These are phyloP conservation scores for Ahaetulla prasina DNA, from an alignment of 2,113 vertebrate species.

Conservation along the genomic window DNA sequence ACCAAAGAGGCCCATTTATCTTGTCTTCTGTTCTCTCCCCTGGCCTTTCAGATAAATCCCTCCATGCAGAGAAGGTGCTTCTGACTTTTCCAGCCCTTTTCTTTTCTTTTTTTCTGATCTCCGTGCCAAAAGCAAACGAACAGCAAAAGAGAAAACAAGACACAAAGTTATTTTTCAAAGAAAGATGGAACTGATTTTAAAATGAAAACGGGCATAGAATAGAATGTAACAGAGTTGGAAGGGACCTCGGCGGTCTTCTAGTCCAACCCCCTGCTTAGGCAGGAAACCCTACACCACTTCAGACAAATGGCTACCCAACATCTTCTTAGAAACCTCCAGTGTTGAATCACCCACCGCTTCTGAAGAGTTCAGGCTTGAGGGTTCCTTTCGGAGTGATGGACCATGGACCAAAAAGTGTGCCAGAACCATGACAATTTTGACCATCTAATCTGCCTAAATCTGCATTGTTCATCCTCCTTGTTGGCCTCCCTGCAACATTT, in stretches of 20 bases:
- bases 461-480: not conserved
- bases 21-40: not conserved
- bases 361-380: not conserved
- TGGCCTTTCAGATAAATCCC: not conserved
- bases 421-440: not conserved
- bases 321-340: too few relatives aligned
- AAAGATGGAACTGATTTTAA: not conserved
- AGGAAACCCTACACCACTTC: too few relatives aligned
- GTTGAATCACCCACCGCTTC: too few relatives aligned
- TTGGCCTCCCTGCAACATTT: not conserved
- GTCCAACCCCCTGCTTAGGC: too few relatives aligned
- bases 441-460: not conserved
- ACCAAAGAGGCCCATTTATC: not conserved
- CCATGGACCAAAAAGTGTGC: not conserved
- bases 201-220: not conserved
- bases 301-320: too few relatives aligned
- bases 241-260: too few relatives aligned
- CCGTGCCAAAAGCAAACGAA: not conserved
- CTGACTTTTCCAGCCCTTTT: not conserved
- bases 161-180: not conserved
- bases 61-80: not conserved
- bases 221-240: too few relatives aligned
- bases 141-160: not conserved
- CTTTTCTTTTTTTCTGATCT: not conserved
- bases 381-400: not conserved